Percentiles rank a stretch among this genome's conserved stretches.
Evolutionary conservation across 2,888 invertebrate genomes (phyloP).

Genomic region (Chloromyia formosa): DNA sequence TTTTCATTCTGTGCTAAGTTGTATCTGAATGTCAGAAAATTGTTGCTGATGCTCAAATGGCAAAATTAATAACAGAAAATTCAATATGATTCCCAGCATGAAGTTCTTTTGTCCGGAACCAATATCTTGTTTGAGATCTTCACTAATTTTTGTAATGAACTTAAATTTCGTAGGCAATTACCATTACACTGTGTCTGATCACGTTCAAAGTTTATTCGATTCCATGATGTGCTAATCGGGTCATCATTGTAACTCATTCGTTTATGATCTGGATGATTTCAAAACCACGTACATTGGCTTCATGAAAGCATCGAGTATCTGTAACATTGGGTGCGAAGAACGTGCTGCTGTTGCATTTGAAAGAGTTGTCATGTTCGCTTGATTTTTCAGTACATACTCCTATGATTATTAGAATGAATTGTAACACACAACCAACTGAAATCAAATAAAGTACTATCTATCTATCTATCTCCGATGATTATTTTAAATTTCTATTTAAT

Average conservation of each 20-base stretch:
- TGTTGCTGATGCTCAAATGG: constrained; percentile 15
- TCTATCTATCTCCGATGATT: too few relatives aligned
- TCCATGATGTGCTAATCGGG: constrained; percentile 7
- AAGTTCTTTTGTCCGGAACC: constrained; percentile 6
- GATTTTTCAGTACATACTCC: too few relatives aligned
- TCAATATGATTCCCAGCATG: constrained; percentile 10
- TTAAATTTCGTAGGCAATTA: neutral
- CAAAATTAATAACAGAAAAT: constrained; percentile 1
- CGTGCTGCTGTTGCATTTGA: neutral
- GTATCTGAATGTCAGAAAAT: constrained; percentile 8
- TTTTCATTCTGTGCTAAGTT: neutral
- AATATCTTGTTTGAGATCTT: constrained; percentile 1
- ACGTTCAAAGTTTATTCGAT: neutral
- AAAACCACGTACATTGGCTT: neutral
- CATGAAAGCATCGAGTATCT: neutral
- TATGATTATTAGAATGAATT: too few relatives aligned
- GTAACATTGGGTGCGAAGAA: neutral
- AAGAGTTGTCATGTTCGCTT: too few relatives aligned
- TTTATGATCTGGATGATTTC: constrained; percentile 10
- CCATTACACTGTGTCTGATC: neutral
- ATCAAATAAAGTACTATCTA: too few relatives aligned
- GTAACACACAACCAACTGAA: too few relatives aligned
- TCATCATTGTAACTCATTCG: constrained; percentile 7
- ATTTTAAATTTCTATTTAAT: too few relatives aligned
- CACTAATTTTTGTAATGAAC: constrained; percentile 12